Evolutionary conservation across 1,140 invertebrate genomes (phyloP), one percentile per base, ranked within the genome.

Genomic region (Sminthurinus signatus): DNA sequence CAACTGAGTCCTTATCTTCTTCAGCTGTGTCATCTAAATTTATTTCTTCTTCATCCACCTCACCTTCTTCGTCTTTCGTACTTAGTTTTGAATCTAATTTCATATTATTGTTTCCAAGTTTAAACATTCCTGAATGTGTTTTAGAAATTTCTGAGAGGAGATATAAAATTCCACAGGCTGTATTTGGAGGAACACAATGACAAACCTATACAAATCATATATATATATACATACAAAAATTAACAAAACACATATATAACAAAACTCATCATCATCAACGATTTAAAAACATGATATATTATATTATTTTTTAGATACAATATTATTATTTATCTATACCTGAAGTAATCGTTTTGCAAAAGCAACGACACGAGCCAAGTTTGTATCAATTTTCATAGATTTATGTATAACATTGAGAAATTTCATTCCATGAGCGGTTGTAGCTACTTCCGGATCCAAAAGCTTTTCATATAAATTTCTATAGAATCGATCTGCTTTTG

Each of bases 331-430:
- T n/a, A n/a, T n/a, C n/a, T n/a, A n/a, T 67, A 91, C 78, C 79
- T 97, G 93, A 39, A 98, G 78, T 39, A 96, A 76, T 61, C 96
- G 78, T 79, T 97, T 98, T 1, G 95, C 78, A 76, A 98, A 96
- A 10, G 91, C 87, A 75, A 85, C 83, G 0, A 90, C 80, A 60
- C 96, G 77, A 17, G 80, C 75, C 1, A 84, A 74, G 65, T 87
- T 84, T 19, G 76, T 77, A 80, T 99, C 96, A 60, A 83, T 84
- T 68, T 86, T 85, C 62, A 98, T 78, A 17, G 92, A 86, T 73
- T 90, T 87, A 75, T 86, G 93, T 2, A 97, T 76, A 27, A 99
- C 81, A 75, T 93, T 94, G 29, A 98, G 80, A 68, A 97, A 84
- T 43, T 93, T 81, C 2, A 90, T 85, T 25, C 88, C 86, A 69